These are phyloP conservation scores for Pterostichus madidus DNA, from an alignment of 2,888 invertebrate species.

Conservation along the genomic window DNA sequence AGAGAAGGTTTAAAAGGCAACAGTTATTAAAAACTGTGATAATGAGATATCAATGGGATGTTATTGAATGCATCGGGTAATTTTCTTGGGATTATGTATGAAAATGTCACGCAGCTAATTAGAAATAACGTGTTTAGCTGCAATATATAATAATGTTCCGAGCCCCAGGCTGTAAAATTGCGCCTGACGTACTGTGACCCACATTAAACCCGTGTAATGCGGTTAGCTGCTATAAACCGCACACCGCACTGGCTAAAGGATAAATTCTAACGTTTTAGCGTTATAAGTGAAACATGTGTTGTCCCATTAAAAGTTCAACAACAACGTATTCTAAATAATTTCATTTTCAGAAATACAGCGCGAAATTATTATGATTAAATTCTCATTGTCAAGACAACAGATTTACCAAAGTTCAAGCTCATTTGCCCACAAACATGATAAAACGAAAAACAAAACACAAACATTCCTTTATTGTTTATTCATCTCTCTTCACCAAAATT, in stretches of 20 bases:
- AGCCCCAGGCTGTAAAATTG: constrained; percentile 58
- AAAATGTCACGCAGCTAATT: constrained; percentile 52
- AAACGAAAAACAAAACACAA: constrained; percentile 10
- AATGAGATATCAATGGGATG: neutral
- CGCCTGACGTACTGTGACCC: constrained; percentile 63
- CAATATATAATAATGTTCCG: constrained; percentile 56
- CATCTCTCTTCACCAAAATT: neutral
- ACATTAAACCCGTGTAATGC: constrained; percentile 63
- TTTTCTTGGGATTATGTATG: constrained; percentile 17
- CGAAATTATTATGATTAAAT: constrained; percentile 51
- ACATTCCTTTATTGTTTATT: constrained; percentile 7
- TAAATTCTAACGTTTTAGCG: constrained; percentile 62
- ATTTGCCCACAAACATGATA: neutral
- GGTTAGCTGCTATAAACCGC: constrained; percentile 64
- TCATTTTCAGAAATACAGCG: constrained; percentile 34
- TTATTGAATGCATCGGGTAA: constrained; percentile 9
- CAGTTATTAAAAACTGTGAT: neutral
- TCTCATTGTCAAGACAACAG: constrained; percentile 44
- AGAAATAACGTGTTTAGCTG: constrained; percentile 62
- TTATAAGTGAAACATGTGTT: constrained; percentile 65
- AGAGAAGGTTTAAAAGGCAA: neutral
- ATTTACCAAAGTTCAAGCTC: constrained; percentile 21
- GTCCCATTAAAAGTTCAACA: constrained; percentile 58
- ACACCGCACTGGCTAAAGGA: constrained; percentile 62
- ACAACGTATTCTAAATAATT: constrained; percentile 58